phyloP scores from a whole-genome alignment of 2,888 invertebrate genomes.

The Nemoura dubitans region DNA sequence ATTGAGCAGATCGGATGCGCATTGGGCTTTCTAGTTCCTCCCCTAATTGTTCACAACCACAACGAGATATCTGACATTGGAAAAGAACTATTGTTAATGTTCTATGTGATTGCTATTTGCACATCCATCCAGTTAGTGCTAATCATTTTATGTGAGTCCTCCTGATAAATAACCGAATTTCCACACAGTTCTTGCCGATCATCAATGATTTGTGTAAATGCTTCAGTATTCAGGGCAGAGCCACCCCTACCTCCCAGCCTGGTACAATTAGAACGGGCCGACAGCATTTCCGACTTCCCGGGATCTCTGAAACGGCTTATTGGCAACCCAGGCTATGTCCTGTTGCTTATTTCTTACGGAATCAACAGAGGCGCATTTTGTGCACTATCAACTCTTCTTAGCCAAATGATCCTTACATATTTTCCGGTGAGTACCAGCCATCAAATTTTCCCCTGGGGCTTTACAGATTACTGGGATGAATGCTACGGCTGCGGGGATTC shows the following conservation, averaged over 20 bases:
- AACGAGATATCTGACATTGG: conserved; percentile 57
- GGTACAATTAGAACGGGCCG: conserved; percentile 74
- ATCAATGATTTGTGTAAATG: neutral
- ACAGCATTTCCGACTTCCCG: conserved; percentile 69
- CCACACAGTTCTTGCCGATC: too few relatives aligned
- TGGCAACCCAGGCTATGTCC: conserved; percentile 80
- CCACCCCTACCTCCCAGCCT: conserved; percentile 91
- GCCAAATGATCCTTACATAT: conserved; percentile 84
- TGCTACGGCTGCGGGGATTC: too few relatives aligned
- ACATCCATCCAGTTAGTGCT: conserved; percentile 63
- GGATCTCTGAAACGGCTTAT: conserved; percentile 79
- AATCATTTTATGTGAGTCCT: conserved; percentile 61
- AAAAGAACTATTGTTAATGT: conserved; percentile 60
- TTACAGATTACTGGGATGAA: too few relatives aligned
- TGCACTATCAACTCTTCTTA: conserved; percentile 93
- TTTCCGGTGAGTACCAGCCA: conserved; percentile 78
- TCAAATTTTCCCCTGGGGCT: too few relatives aligned
- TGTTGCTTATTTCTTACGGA: conserved; percentile 87
- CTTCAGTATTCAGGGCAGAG: conserved; percentile 85
- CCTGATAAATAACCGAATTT: too few relatives aligned
- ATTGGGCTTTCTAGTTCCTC: conserved; percentile 68
- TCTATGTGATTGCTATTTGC: conserved; percentile 63
- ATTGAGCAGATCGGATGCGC: conserved; percentile 66
- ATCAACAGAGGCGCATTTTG: conserved; percentile 97
- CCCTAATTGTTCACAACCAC: conserved; percentile 62